Conservation (phyloP, 2,797 vertebrate species). For the Tenualosa thibaudeaui region DNA sequence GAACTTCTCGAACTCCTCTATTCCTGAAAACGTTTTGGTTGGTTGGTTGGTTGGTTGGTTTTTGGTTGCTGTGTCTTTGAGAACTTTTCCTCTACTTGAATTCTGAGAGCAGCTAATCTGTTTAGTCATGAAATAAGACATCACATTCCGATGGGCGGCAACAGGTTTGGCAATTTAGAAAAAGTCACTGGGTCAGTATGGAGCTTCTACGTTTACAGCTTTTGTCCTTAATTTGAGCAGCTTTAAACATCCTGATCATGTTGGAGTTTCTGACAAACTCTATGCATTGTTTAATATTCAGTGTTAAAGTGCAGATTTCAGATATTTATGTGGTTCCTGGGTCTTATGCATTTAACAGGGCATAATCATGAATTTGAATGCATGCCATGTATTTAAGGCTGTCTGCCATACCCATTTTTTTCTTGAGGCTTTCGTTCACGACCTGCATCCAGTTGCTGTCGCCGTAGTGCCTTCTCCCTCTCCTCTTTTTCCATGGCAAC, state of each 20-base stretch:
- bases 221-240: neutral
- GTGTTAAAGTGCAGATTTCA: neutral
- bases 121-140: neutral
- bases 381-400: neutral
- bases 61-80: neutral
- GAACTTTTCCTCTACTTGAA: neutral
- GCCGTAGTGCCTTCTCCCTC: conserved; percentile 70
- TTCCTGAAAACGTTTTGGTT: neutral
- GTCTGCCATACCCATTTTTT: conserved; percentile 70
- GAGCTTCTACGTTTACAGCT: neutral
- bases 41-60: no score
- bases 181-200: neutral
- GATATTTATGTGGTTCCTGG: neutral
- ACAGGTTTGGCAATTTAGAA: neutral
- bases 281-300: neutral
- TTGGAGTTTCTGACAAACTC: neutral
- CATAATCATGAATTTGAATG: neutral
- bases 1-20: neutral
- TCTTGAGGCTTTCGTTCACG: conserved; percentile 60
- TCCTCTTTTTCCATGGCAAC: conserved; percentile 83
- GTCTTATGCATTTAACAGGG: neutral
- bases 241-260: neutral
- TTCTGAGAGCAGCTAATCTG: neutral
- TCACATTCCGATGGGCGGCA: neutral
- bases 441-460: conserved; percentile 59